phyloP scores from a whole-genome alignment of 2,113 vertebrate species.

The Elephantulus edwardii region DNA sequence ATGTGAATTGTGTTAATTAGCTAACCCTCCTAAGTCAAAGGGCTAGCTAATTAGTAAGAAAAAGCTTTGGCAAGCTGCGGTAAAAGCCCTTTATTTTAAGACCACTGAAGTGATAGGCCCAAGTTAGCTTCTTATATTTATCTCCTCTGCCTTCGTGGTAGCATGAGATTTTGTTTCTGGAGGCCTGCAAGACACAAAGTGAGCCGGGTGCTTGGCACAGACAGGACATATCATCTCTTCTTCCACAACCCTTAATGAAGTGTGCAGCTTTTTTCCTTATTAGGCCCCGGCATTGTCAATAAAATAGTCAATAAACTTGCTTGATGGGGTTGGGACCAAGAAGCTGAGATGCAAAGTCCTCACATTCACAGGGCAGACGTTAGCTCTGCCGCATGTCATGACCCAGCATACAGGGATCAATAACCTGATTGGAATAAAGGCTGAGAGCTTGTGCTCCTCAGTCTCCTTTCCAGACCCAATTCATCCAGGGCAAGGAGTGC shows the following conservation, averaged over 20 bases:
- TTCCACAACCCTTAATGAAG: slow-evolving; percentile 81
- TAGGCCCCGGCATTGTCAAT: slow-evolving; percentile 83
- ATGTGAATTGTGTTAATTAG: neutral
- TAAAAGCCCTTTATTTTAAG: neutral
- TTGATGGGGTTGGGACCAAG: slow-evolving; percentile 82
- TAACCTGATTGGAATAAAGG: slow-evolving; percentile 78
- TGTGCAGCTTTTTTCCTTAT: slow-evolving; percentile 84
- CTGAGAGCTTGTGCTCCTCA: slow-evolving; percentile 49
- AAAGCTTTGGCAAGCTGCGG: neutral
- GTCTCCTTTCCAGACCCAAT: slow-evolving; percentile 43
- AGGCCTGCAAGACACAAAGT: neutral
- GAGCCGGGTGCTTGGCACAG: neutral
- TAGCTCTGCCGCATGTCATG: slow-evolving; percentile 74
- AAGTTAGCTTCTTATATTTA: neutral
- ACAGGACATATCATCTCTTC: slow-evolving; percentile 11
- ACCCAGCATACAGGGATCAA: slow-evolving; percentile 80
- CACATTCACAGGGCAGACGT: slow-evolving; percentile 80
- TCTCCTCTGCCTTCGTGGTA: neutral
- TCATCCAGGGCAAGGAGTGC: neutral
- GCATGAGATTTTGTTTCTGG: neutral
- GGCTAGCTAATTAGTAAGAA: slow-evolving; percentile 18
- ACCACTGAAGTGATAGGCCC: neutral
- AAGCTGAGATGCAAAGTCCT: slow-evolving; percentile 59
- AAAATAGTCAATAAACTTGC: slow-evolving; percentile 86
- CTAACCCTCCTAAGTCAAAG: neutral